phyloP scores from a whole-genome alignment of 2,888 invertebrate genomes.

The Spicauda simplicius region DNA sequence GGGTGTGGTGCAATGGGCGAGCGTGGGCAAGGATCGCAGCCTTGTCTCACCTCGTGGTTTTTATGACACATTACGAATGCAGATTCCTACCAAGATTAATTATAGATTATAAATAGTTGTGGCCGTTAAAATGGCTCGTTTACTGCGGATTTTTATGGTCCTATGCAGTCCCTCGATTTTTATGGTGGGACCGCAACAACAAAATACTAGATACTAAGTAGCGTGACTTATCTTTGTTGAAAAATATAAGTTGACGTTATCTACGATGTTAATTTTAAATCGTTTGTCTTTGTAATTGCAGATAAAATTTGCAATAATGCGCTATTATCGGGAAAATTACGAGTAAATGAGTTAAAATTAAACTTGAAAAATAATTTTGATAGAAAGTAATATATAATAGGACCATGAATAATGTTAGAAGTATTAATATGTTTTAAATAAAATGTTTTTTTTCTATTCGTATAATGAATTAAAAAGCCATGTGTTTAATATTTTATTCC shows the following conservation, averaged over 20 bases:
- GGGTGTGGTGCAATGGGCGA: constrained; percentile 67
- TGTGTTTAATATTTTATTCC: no score
- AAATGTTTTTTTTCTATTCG: no score
- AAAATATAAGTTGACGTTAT: neutral
- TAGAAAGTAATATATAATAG: no score
- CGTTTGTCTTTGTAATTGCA: no score
- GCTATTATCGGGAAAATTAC: no score
- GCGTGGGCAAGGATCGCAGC: constrained; percentile 66
- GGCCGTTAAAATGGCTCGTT: constrained; percentile 45
- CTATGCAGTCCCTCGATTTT: constrained; percentile 35
- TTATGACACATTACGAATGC: constrained; percentile 43
- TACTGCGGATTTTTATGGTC: constrained; percentile 43
- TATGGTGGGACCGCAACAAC: constrained; percentile 8
- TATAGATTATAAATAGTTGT: constrained; percentile 59
- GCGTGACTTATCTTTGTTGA: neutral
- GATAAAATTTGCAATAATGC: no score
- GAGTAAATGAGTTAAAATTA: no score
- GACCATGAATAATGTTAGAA: no score
- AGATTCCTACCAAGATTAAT: constrained; percentile 67
- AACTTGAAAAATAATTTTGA: no score
- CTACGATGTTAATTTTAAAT: no score
- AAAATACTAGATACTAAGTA: neutral
- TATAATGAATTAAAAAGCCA: no score
- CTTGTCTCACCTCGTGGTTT: constrained; percentile 40
- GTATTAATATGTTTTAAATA: no score